These are phyloP conservation scores for Leptosomus discolor DNA, from an alignment of 2,113 vertebrate genomes.

Conservation along the genomic window DNA sequence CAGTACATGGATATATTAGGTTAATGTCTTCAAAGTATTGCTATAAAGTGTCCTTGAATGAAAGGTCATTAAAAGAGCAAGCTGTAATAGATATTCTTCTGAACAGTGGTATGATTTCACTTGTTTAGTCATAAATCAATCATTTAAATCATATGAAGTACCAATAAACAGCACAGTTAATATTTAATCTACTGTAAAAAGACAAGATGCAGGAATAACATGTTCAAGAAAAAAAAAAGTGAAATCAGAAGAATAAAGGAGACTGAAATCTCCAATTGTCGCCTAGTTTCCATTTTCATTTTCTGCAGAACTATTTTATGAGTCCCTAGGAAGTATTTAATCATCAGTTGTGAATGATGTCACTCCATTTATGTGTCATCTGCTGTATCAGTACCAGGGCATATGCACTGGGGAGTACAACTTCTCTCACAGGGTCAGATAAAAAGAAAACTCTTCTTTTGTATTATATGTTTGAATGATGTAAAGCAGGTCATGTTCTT, in stretches of 20 bases:
- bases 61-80: not conserved
- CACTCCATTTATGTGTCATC: slow-evolving; percentile 27
- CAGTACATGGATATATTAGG: not conserved
- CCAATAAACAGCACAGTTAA: not conserved
- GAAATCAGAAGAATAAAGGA: not conserved
- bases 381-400: not conserved
- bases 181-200: not conserved
- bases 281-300: not conserved
- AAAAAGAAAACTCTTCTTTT: slow-evolving; percentile 22
- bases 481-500: slow-evolving; percentile 47
- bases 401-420: not conserved
- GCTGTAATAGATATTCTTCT: not conserved
- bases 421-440: not conserved
- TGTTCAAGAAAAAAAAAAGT: not conserved
- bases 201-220: not conserved
- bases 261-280: not conserved
- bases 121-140: not conserved
- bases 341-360: slow-evolving; percentile 32
- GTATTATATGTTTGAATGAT: slow-evolving; percentile 10
- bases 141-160: not conserved
- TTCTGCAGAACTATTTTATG: slow-evolving; percentile 15
- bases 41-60: not conserved
- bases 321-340: slow-evolving; percentile 43
- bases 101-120: not conserved
- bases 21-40: not conserved